Conservation (phyloP, 2,888 invertebrate species). For the Nephrocerus scutellatus region DNA sequence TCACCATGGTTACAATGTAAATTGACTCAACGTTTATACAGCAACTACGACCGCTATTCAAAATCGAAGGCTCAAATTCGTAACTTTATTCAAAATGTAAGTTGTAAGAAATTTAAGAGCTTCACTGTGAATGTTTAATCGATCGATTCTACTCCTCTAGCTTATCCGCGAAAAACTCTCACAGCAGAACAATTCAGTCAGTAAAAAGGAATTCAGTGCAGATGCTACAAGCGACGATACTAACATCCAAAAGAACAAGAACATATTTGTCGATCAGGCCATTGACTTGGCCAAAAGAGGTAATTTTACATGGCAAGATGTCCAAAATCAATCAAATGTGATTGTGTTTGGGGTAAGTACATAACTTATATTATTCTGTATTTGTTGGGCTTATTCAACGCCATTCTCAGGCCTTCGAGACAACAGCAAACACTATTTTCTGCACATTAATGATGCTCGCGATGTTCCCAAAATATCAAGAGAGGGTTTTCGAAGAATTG, state of each 20-base stretch:
- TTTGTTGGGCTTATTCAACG: no score
- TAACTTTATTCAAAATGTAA: constrained; percentile 33
- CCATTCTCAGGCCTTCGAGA: no score
- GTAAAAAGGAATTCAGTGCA: constrained; percentile 17
- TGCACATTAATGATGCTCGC: no score
- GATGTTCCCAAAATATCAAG: no score
- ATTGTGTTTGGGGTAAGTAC: constrained; percentile 36
- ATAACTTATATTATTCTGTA: no score
- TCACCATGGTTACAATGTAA: constrained; percentile 35
- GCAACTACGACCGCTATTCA: constrained; percentile 27
- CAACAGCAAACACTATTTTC: no score
- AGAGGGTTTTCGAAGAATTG: constrained; percentile 6
- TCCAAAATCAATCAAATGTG: constrained; percentile 38
- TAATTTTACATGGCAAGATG: constrained; percentile 33
- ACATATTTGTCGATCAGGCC: constrained; percentile 33
- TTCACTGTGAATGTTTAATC: no score
- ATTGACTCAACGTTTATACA: constrained; percentile 25
- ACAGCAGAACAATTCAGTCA: no score
- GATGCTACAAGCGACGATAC: constrained; percentile 2
- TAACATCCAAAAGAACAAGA: constrained; percentile 19
- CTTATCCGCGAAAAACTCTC: constrained; percentile 31
- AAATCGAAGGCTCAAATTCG: constrained; percentile 31
- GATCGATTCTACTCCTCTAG: no score
- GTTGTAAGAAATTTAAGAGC: constrained; percentile 4
- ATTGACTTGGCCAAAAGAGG: constrained; percentile 32